A percentile compares a stretch with the other conserved stretches of the same genome.
Conservation (phyloP, 1,140 invertebrate genomes). For the Campoletis sonorensis region DNA sequence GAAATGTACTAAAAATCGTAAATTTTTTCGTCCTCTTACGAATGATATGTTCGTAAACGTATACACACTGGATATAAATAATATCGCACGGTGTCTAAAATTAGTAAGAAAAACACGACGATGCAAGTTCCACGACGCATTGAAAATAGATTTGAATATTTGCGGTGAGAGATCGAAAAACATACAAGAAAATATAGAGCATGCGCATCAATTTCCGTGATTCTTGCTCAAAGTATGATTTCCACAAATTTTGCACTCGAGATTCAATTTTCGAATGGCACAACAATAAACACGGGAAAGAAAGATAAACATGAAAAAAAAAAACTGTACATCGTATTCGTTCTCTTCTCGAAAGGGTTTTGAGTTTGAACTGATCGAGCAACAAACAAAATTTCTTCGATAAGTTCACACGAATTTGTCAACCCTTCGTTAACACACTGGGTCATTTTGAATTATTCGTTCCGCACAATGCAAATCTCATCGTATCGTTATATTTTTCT, state of each 20-base stretch:
- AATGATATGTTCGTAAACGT: background rate
- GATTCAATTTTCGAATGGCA: background rate
- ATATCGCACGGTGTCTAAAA: background rate
- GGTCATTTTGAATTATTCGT: too few species aligned
- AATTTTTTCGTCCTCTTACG: conserved; percentile 2
- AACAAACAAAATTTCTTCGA: too few species aligned
- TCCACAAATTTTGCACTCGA: background rate
- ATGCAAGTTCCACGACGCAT: conserved; percentile 17
- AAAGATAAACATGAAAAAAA: too few species aligned
- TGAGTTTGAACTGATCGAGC: too few species aligned
- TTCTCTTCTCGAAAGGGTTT: too few species aligned
- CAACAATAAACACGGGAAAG: too few species aligned
- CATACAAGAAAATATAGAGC: background rate
- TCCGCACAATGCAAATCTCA: too few species aligned
- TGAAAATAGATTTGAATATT: conserved; percentile 29
- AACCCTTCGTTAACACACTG: too few species aligned
- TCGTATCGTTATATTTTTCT: too few species aligned
- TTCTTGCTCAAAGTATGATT: background rate
- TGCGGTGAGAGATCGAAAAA: conserved; percentile 22
- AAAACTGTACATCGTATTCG: background rate
- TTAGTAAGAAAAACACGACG: conserved; percentile 11
- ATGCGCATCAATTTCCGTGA: conserved; percentile 6
- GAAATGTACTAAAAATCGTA: background rate
- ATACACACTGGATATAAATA: conserved; percentile 19
- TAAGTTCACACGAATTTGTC: too few species aligned